Conservation (phyloP, 2,888 invertebrate species). For the Zonitis immaculata region DNA sequence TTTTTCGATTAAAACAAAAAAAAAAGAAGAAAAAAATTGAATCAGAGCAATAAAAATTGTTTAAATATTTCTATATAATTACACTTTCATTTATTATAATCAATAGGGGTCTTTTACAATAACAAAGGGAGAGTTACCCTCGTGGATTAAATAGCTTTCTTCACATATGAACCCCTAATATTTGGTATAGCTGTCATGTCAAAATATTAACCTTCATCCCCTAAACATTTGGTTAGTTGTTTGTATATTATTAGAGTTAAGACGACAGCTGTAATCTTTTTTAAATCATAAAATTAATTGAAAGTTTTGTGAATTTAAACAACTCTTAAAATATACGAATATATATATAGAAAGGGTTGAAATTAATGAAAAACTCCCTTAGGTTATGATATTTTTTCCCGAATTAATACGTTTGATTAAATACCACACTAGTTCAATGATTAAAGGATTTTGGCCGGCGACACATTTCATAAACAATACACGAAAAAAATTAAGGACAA, state of each 20-base stretch:
- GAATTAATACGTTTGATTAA: neutral
- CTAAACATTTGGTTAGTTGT: neutral
- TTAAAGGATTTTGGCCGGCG: neutral
- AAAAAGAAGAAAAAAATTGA: too few species aligned
- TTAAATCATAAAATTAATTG: too few species aligned
- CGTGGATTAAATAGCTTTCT: neutral
- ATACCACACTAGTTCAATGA: neutral
- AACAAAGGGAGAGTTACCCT: neutral
- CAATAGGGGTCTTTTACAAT: neutral
- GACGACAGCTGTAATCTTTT: too few species aligned
- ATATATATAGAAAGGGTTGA: neutral
- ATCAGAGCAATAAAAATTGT: neutral
- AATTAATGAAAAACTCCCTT: neutral
- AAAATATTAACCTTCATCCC: neutral
- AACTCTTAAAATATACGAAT: too few species aligned
- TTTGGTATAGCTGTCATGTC: neutral
- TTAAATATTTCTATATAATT: neutral
- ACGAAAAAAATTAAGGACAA: too few species aligned
- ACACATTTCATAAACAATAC: neutral
- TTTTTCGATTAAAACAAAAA: too few species aligned
- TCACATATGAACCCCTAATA: neutral
- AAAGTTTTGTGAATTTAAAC: too few species aligned
- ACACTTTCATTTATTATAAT: neutral
- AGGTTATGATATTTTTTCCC: neutral
- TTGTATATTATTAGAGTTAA: neutral